These are phyloP conservation scores for Rhorus exstirpatorius DNA, from an alignment of 2,888 invertebrate genomes.

Conservation along the genomic window DNA sequence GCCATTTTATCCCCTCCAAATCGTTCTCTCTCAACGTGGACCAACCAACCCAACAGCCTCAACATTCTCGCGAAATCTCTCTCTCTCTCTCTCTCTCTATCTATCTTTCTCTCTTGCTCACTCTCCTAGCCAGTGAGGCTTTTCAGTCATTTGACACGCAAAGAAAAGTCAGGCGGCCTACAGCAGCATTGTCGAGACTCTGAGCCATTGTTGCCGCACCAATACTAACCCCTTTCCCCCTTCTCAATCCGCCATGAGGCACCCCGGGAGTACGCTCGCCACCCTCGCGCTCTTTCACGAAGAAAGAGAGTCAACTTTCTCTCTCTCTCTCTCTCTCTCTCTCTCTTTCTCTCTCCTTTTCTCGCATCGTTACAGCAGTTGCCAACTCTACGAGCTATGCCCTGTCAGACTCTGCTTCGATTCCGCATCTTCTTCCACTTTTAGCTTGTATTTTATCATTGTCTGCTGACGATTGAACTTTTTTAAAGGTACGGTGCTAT, in stretches of 20 bases:
- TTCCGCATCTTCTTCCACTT: conserved; percentile 19
- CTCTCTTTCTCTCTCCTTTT: conserved; percentile 1
- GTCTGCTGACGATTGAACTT: not conserved
- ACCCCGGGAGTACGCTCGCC: conserved; percentile 34
- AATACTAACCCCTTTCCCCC: conserved; percentile 76
- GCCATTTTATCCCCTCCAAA: conserved; percentile 48
- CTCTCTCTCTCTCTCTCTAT: conserved; percentile 40
- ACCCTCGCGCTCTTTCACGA: conserved; percentile 48
- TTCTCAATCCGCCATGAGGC: conserved; percentile 33
- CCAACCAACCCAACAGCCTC: conserved; percentile 38
- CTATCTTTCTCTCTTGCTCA: conserved; percentile 34
- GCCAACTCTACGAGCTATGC: conserved; percentile 52
- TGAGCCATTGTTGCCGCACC: conserved; percentile 83
- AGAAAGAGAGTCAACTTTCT: conserved; percentile 57
- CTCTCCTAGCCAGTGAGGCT: conserved; percentile 77
- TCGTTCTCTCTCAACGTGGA: conserved; percentile 36
- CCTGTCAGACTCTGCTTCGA: conserved; percentile 30
- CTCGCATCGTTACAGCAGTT: conserved; percentile 36
- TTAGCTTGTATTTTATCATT: conserved; percentile 28
- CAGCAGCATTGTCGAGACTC: conserved; percentile 80
- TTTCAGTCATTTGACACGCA: conserved; percentile 86
- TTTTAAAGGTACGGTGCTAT: not conserved
- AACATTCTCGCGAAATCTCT: conserved; percentile 44
- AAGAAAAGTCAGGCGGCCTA: conserved; percentile 84
- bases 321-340: conserved; percentile 12